Conservation (phyloP, 2,888 invertebrate species). For the Gibbula magus region DNA sequence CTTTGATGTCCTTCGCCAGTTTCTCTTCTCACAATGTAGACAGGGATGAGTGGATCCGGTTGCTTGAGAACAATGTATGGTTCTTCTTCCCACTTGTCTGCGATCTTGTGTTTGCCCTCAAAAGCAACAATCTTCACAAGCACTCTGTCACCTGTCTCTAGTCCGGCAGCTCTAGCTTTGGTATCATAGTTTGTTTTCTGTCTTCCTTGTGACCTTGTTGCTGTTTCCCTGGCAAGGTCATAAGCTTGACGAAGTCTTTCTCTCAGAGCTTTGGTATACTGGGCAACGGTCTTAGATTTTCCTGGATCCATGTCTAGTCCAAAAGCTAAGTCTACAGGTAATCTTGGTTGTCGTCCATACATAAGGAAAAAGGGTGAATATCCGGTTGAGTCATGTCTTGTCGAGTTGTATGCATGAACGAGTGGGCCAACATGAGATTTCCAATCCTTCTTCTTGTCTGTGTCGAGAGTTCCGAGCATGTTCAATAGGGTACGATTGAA, state of each 20-base stretch:
- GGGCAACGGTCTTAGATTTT: neutral
- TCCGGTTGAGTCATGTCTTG: conserved; percentile 34
- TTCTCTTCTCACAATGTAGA: conserved; percentile 13
- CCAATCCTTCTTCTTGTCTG: conserved; percentile 38
- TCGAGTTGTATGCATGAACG: conserved; percentile 37
- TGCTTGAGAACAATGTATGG: neutral
- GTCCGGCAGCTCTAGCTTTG: neutral
- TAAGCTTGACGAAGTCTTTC: conserved; percentile 15
- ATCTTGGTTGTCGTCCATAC: conserved; percentile 36
- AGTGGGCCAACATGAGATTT: too few species aligned
- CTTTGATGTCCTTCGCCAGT: neutral
- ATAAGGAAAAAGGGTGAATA: conserved; percentile 39
- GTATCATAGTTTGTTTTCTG: conserved; percentile 22
- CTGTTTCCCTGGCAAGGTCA: neutral
- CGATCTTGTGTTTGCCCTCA: conserved; percentile 13
- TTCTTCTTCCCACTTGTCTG: conserved; percentile 23
- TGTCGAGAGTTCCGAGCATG: conserved; percentile 35
- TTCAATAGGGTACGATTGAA: conserved; percentile 36
- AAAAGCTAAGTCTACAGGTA: conserved; percentile 40
- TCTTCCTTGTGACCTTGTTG: neutral
- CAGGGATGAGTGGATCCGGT: conserved; percentile 19
- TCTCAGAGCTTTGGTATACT: conserved; percentile 7
- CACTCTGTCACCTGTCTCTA: conserved; percentile 21
- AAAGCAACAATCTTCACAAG: too few species aligned
- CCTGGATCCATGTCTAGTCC: too few species aligned